Conservation (phyloP, 2,113 vertebrate genomes). For the Okapia johnstoni region DNA sequence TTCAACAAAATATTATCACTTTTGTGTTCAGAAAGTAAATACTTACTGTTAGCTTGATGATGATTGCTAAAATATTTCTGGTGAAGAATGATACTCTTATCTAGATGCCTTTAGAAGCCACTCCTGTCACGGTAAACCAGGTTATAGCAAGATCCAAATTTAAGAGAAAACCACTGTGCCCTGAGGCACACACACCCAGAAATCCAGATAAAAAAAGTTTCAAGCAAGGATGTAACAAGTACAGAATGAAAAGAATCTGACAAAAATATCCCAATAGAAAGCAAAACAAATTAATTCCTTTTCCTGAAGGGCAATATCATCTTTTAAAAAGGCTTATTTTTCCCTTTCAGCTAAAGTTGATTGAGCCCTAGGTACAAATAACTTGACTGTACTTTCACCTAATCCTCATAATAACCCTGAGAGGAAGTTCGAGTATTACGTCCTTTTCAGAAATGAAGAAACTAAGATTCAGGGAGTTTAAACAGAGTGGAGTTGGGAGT, state of each 20-base stretch:
- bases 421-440: constrained; percentile 44
- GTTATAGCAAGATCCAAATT: not conserved
- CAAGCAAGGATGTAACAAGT: not conserved
- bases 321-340: constrained; percentile 50
- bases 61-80: not conserved
- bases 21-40: constrained; percentile 9
- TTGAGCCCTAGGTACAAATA: constrained; percentile 47
- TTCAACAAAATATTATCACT: not conserved
- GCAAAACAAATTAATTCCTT: constrained; percentile 59
- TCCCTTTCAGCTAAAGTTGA: constrained; percentile 42
- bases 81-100: not conserved
- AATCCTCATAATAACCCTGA: constrained; percentile 34
- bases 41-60: not conserved
- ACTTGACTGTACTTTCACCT: constrained; percentile 29
- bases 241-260: constrained; percentile 65
- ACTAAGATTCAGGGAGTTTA: constrained; percentile 30
- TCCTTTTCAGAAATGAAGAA: constrained; percentile 2
- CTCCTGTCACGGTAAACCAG: not conserved
- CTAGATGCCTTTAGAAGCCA: not conserved
- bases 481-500: not conserved
- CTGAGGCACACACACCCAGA: constrained; percentile 38
- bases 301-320: constrained; percentile 52
- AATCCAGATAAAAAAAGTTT: constrained; percentile 30
- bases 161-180: constrained; percentile 2
- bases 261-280: constrained; percentile 46